Evolutionary conservation across 1,140 invertebrate genomes (phyloP).

Genomic region (Drosophila melanica): DNA sequence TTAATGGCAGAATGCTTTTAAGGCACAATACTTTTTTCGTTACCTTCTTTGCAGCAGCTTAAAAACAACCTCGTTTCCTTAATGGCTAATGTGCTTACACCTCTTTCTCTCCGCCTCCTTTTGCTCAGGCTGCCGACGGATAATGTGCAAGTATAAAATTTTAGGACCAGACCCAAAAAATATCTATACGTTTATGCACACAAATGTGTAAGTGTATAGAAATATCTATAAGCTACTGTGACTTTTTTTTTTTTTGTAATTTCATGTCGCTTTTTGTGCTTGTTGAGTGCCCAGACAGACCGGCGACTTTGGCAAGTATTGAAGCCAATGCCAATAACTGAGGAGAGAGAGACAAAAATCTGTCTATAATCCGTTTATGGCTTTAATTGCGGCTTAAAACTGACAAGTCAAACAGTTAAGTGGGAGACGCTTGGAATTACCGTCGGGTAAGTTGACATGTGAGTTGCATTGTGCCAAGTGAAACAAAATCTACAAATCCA

Average conservation of each 20-base stretch:
- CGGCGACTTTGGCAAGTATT: conserved; percentile 32
- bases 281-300: conserved; percentile 36
- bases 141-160: conserved; percentile 81
- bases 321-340: conserved; percentile 49
- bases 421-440: conserved; percentile 15
- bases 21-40: neutral
- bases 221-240: conserved; percentile 35
- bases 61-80: conserved; percentile 36
- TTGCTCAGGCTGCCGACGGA: conserved; percentile 32
- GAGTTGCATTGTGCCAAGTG: conserved; percentile 48
- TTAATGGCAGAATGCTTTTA: conserved; percentile 5
- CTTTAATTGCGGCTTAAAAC: conserved; percentile 79
- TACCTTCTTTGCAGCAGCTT: conserved; percentile 14
- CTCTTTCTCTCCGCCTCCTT: conserved; percentile 11
- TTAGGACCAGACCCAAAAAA: conserved; percentile 69
- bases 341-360: neutral
- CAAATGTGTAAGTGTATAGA: neutral
- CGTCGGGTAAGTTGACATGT: conserved; percentile 59
- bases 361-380: conserved; percentile 73
- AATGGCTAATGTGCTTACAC: conserved; percentile 62
- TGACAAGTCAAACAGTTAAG: conserved; percentile 63
- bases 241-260: conserved; percentile 6
- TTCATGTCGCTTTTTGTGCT: conserved; percentile 14
- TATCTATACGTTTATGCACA: conserved; percentile 28
- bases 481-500: conserved; percentile 19